Conservation (phyloP, 2,797 vertebrate genomes). For the Sebastes trivittatus region DNA sequence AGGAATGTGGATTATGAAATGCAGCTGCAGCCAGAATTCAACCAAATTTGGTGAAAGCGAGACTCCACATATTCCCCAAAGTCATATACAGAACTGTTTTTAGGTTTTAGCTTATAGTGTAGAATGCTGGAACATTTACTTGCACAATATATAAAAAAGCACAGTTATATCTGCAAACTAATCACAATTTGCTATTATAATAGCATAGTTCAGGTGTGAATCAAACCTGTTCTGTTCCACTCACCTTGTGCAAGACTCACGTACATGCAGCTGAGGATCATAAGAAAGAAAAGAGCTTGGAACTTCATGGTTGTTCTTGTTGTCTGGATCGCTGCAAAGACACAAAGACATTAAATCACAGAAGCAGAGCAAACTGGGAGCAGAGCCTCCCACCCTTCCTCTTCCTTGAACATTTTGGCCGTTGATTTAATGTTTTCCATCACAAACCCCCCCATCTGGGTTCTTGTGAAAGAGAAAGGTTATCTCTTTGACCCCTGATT, state of each 20-base stretch:
- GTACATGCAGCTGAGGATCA: slow-evolving; percentile 76
- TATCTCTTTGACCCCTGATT: slow-evolving; percentile 17
- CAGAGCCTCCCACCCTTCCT: neutral
- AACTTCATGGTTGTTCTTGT: slow-evolving; percentile 73
- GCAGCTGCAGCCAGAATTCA: neutral
- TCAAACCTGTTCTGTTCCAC: neutral
- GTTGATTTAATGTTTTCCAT: neutral
- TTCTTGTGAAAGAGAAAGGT: slow-evolving; percentile 14
- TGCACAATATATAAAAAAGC: neutral
- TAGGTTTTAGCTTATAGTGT: neutral
- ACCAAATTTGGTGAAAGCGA: neutral
- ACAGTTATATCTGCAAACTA: neutral
- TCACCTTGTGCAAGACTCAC: slow-evolving; percentile 80
- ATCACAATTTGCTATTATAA: neutral
- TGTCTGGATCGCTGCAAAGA: slow-evolving; percentile 29
- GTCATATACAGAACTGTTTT: neutral
- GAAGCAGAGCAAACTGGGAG: neutral
- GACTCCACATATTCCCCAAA: neutral
- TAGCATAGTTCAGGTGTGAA: neutral
- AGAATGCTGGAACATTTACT: neutral
- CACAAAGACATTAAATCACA: slow-evolving; percentile 21
- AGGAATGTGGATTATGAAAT: slow-evolving; percentile 16
- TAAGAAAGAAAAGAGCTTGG: slow-evolving; percentile 63
- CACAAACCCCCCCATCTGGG: neutral
- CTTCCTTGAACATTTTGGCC: neutral